phyloP scores from a whole-genome alignment of 2,888 invertebrate species.

The Ennomos quercinarius region DNA sequence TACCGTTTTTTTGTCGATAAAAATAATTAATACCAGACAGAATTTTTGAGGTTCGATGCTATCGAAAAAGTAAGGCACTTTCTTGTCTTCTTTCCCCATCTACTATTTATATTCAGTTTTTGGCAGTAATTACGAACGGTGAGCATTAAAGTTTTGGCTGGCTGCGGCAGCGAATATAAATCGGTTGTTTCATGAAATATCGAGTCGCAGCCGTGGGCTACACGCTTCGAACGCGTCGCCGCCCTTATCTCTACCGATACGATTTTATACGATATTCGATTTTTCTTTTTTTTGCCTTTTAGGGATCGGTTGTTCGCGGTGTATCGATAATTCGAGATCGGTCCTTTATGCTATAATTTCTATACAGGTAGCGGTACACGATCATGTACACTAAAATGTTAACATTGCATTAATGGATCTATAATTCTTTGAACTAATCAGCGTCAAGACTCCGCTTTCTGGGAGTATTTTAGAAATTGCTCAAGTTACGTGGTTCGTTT shows the following conservation, averaged over 20 bases:
- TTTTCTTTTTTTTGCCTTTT: constrained; percentile 82
- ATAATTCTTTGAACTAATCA: constrained; percentile 25
- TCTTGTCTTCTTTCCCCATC: constrained; percentile 37
- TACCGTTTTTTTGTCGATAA: constrained; percentile 20
- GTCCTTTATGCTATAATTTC: constrained; percentile 67
- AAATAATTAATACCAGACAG: constrained; percentile 18
- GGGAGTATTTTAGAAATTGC: constrained; percentile 56
- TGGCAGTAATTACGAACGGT: constrained; percentile 75
- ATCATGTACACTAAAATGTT: constrained; percentile 40
- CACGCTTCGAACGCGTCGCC: constrained; percentile 70
- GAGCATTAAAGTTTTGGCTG: constrained; percentile 77
- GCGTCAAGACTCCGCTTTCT: constrained; percentile 43
- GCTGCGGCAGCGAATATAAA: constrained; percentile 77
- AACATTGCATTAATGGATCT: constrained; percentile 21
- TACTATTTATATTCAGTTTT: constrained; percentile 63
- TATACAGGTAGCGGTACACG: constrained; percentile 53
- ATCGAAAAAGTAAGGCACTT: constrained; percentile 31
- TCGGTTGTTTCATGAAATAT: constrained; percentile 83
- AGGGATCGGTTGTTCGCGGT: constrained; percentile 80
- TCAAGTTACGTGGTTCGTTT: constrained; percentile 60
- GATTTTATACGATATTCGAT: constrained; percentile 81
- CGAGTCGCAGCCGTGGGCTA: constrained; percentile 79
- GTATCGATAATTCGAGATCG: constrained; percentile 80
- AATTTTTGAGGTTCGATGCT: constrained; percentile 25
- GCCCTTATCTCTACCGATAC: constrained; percentile 79